phyloP scores from a whole-genome alignment of 2,888 invertebrate species.

The Periphyllus acericola region DNA sequence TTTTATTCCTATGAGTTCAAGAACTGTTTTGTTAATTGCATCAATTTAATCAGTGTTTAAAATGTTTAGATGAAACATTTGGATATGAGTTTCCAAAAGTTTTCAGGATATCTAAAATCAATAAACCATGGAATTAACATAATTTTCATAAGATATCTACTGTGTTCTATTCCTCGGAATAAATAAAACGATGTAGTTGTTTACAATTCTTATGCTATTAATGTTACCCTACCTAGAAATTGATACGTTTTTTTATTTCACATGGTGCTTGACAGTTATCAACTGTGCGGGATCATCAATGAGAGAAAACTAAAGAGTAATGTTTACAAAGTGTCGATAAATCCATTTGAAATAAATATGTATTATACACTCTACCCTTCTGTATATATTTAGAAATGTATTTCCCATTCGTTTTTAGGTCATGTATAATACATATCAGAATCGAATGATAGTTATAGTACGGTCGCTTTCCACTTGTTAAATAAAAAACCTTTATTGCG shows the following conservation, averaged over 20 bases:
- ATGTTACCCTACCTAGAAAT: background rate
- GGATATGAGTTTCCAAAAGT: no score
- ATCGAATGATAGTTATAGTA: background rate
- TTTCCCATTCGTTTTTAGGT: background rate
- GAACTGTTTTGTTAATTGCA: background rate
- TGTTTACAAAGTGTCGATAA: constrained; percentile 48
- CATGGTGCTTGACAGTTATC: constrained; percentile 19
- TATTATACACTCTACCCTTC: constrained; percentile 15
- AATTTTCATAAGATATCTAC: background rate
- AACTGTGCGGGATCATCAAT: background rate
- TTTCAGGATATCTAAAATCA: background rate
- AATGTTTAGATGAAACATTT: background rate
- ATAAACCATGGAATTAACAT: background rate
- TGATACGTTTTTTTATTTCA: background rate
- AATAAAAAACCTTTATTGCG: constrained; percentile 27
- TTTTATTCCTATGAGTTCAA: background rate
- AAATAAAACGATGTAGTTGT: no score
- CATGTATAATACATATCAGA: background rate
- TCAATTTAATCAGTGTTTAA: background rate
- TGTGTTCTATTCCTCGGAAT: no score
- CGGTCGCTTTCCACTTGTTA: background rate
- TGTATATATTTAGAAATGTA: constrained; percentile 6
- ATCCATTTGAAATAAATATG: constrained; percentile 51
- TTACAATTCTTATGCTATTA: background rate
- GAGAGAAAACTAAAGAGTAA: constrained; percentile 1